phyloP scores from a whole-genome alignment of 2,888 invertebrate genomes.

The Venustoraphidia nigricollis region DNA sequence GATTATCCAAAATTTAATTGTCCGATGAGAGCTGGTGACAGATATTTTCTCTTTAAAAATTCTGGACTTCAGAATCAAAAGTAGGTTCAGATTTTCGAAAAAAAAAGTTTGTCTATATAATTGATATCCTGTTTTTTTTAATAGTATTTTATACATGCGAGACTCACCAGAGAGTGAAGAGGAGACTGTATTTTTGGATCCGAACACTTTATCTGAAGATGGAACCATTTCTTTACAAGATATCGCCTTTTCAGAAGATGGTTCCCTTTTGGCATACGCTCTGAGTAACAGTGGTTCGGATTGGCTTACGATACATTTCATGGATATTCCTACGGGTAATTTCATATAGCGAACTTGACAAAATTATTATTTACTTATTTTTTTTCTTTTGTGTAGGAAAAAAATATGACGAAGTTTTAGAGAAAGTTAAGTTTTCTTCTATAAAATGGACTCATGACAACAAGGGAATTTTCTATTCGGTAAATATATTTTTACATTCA shows the following conservation, averaged over 20 bases:
- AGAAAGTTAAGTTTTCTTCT: constrained; percentile 82
- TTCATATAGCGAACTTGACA: not conserved
- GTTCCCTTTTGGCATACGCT: constrained; percentile 78
- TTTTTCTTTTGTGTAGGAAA: constrained; percentile 35
- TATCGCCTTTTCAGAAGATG: constrained; percentile 77
- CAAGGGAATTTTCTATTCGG: constrained; percentile 86
- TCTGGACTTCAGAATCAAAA: constrained; percentile 94
- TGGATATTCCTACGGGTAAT: constrained; percentile 53
- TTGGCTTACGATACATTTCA: constrained; percentile 83
- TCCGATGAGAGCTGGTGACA: constrained; percentile 65
- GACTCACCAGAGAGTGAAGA: constrained; percentile 60
- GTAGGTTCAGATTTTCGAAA: constrained; percentile 30
- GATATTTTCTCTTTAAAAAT: constrained; percentile 87
- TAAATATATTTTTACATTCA: constrained; percentile 25
- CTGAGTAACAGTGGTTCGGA: constrained; percentile 89
- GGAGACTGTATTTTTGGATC: constrained; percentile 75
- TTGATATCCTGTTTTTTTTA: constrained; percentile 12
- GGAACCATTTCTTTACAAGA: constrained; percentile 70
- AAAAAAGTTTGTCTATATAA: not conserved
- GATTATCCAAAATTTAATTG: constrained; percentile 92
- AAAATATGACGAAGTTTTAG: constrained; percentile 77
- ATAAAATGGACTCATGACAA: constrained; percentile 93
- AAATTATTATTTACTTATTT: not conserved
- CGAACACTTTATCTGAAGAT: constrained; percentile 81
- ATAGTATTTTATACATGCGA: constrained; percentile 82